Percentiles rank a stretch among this genome's conserved stretches.
These are phyloP conservation scores for Carcharodon carcharias DNA, from an alignment of 2,797 vertebrate species.

Conservation along the genomic window DNA sequence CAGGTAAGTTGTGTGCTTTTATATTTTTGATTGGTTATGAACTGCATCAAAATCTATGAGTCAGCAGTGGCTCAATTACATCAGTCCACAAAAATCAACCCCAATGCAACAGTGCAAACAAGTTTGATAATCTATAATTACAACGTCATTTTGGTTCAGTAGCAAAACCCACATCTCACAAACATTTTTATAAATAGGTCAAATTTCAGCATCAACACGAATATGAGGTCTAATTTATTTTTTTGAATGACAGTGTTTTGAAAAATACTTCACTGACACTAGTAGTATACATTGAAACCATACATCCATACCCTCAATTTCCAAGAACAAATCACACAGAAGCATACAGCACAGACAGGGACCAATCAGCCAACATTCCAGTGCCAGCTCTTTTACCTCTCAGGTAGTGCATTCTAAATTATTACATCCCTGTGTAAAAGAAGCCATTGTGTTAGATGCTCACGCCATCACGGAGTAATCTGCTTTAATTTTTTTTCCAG, in stretches of 20 bases:
- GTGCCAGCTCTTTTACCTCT: background rate
- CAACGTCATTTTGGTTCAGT: background rate
- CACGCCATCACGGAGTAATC: background rate
- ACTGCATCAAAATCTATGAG: background rate
- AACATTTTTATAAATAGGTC: background rate
- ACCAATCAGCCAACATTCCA: background rate
- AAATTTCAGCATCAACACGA: background rate
- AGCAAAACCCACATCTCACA: background rate
- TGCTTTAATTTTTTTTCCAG: background rate
- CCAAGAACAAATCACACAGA: background rate
- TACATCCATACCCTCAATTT: background rate
- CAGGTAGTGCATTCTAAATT: background rate
- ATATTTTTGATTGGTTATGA: background rate
- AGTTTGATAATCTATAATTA: background rate
- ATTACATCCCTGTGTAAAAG: too few relatives aligned
- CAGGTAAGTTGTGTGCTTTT: background rate
- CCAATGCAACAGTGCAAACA: background rate
- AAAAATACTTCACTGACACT: background rate
- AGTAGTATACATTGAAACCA: background rate
- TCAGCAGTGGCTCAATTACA: background rate
- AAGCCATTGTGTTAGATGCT: background rate
- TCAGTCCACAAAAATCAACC: background rate
- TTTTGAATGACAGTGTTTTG: background rate
- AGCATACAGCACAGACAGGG: background rate
- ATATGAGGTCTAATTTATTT: background rate